Evolutionary conservation across 2,888 invertebrate species (phyloP), one percentile per base, ranked within the genome.

Genomic region (Thysanoteuthis rhombus): DNA sequence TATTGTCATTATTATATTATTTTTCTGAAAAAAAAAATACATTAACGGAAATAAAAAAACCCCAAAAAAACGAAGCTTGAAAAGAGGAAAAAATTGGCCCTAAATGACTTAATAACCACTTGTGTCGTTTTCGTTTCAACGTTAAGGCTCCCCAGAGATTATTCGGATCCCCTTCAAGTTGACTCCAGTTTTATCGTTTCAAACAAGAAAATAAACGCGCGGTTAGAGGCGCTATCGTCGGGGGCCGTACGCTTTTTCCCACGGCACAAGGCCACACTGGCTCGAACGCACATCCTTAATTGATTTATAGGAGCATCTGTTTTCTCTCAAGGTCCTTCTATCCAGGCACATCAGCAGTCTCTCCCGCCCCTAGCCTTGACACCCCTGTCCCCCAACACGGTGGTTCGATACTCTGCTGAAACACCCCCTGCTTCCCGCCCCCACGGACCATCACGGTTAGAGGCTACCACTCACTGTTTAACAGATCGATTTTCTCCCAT

Each of bases 51-150:
- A 19, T 25, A 75, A 75, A n/a, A 75, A 75, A n/a, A n/a, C 22
- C 6, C 1, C 6, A 58, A 28, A 58, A 22, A 58, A 25, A 58
- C 25, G 28, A n/a, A 12, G 16, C 10, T 8, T 1, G 1, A n/a
- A 75, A 75, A 12, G 8, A 25, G 8, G 28, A n/a, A 75, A n/a
- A 75, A 75, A 16, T 75, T 75, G 32, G 75, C 3, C n/a, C n/a
- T n/a, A 75, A 75, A 75, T 75, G n/a, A 75, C 75, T 75, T 75
- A 75, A 75, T 75, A 75, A 75, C 75, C 75, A 75, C 75, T 75
- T 75, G 75, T 75, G 75, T 75, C 75, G 75, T 75, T 75, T n/a
- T n/a, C 75, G n/a, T 75, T 75, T 75, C 75, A 75, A 75, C 36
- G 75, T 75, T 75, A 75, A 12, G 75, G 75, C 75, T 75, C 75